Base-by-base conservation (phyloP, 1,140 invertebrate species). In the Heliconius melpomene region DNA sequence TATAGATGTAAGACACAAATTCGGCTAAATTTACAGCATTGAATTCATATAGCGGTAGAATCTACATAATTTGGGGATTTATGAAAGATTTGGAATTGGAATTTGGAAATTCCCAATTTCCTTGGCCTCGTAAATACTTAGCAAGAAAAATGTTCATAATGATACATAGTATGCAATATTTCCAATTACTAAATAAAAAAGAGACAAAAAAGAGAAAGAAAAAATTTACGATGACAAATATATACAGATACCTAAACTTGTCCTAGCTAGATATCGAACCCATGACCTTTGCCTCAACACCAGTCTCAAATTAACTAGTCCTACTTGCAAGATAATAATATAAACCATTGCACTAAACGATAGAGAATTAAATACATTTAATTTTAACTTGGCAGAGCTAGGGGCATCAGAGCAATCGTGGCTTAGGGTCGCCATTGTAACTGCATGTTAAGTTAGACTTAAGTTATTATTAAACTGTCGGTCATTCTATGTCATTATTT, bases 381-480 rank as follows among this genome's bases (percentile, higher is more conserved):
- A 66, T 26, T 66, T 66, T 66, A 66, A 66, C 60, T 66, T 29
- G 7, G 26, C 0, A 16, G 60, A 11, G 60, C 60, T 29, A 13
- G 60, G 11, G 60, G 60, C 60, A 66, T 66, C 60, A 16, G 60
- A 66, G 60, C 60, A 29, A 66, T 66, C 60, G 60, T 66, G 60
- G 29, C 60, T n/a, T 66, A 66, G 60, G 60, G 60, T 66, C 60
- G 60, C 60, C 23, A 66, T 66, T 66, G 60, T 66, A 66, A 78
- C 76, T 72, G 50, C 70, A 52, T 78, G 32, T 72, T 78, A 72
- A 54, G 50, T 71, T 71, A 20, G 60, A 66, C 60, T 29, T 11
- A 11, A 77, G 75, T 77, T 77, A 72, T 77, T 77, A 77, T 78
- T 78, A 78, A 78, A 16, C n/a, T 78, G 76, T 72, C 76, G 70